These are phyloP conservation scores for Cirrhinus mrigala DNA, from an alignment of 2,797 vertebrate genomes.

Conservation along the genomic window DNA sequence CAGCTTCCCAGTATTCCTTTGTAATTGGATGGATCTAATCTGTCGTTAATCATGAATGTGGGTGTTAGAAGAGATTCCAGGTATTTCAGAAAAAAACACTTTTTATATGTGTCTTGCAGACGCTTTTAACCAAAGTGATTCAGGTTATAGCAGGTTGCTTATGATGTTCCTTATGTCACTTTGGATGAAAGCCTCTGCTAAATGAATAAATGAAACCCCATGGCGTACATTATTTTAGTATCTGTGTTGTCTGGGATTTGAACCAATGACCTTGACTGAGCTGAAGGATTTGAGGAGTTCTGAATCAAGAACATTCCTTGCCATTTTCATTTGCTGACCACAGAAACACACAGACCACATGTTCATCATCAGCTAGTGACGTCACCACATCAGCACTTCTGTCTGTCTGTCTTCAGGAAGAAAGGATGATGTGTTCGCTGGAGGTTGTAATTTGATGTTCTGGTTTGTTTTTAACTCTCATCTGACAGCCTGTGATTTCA, in stretches of 20 bases:
- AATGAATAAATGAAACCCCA: not conserved
- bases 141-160: not conserved
- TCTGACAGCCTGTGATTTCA: conserved; percentile 37
- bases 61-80: not conserved
- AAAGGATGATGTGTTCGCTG: conserved; percentile 25
- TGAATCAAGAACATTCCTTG: not conserved
- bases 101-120: not conserved
- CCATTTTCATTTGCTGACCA: not conserved
- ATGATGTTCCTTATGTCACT: not conserved
- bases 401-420: conserved; percentile 15
- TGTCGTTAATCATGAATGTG: not conserved
- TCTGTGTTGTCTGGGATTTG: not conserved
- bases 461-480: not conserved
- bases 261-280: not conserved
- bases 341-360: not conserved
- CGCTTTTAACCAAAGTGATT: not conserved
- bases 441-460: conserved; percentile 24
- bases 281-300: not conserved
- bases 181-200: not conserved
- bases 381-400: not conserved
- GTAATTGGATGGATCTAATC: not conserved
- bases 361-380: not conserved
- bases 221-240: not conserved
- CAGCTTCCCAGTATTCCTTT: not conserved
- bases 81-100: not conserved